Evolutionary conservation across 2,797 vertebrate species (phyloP).

Genomic region (Natrix natrix): DNA sequence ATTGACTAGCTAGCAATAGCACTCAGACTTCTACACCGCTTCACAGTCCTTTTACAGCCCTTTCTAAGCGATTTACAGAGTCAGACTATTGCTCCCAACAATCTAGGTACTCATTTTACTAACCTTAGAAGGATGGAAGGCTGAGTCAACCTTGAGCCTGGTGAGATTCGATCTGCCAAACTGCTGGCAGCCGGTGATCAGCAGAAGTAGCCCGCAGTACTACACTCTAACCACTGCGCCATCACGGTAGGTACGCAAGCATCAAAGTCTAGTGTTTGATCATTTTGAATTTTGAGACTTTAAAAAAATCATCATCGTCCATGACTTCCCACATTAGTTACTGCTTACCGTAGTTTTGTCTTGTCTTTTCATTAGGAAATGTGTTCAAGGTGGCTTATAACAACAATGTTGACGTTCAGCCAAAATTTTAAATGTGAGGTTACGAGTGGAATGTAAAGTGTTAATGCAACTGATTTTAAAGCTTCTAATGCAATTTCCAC

Average conservation of each 20-base stretch:
- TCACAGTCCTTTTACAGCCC: no score
- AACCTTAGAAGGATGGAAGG: no score
- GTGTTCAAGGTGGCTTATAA: neutral
- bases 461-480: neutral
- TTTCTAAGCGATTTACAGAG: no score
- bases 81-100: no score
- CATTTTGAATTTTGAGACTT: neutral
- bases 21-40: no score
- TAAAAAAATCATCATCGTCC: neutral
- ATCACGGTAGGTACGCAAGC: neutral
- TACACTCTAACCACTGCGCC: no score
- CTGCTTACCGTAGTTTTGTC: neutral
- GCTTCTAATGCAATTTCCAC: neutral
- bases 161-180: no score
- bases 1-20: constrained; percentile 10
- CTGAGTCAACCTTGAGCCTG: no score
- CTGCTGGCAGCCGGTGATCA: no score
- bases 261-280: neutral
- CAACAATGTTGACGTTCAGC: neutral
- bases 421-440: neutral
- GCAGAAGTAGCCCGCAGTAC: no score
- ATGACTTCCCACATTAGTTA: neutral
- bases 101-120: no score
- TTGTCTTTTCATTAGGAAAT: neutral
- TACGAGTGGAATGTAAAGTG: neutral